Evolutionary conservation across 2,888 invertebrate species (phyloP), one percentile per base, ranked within the genome.

Genomic region (Drosophila glabriapex): DNA sequence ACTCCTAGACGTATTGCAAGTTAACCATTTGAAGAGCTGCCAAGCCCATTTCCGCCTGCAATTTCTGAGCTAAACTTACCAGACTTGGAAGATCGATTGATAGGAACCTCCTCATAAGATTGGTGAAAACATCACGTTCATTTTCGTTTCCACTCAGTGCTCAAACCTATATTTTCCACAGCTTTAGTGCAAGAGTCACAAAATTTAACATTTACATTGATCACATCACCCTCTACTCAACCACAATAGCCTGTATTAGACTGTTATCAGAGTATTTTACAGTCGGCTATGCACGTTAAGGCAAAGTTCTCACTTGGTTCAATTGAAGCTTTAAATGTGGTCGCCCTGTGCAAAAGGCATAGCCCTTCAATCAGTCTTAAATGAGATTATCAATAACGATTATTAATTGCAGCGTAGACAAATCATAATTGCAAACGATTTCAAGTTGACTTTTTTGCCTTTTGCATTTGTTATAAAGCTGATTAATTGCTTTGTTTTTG

Each of bases 401-500:
- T 66, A 77, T 63, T 68, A 41, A 60, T 46, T 35, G 63, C 60
- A 63, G 35, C 33, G 60, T 50, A 76, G 76, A 77, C 67, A 72
- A 72, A 78, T 76, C 68, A 72, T 59, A 78, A 78, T 78, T 78
- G 78, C 72, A 67, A 68, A 55, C 39, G 68, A 68, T n/a, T 16
- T 41, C 14, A 52, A 43, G 37, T 55, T 16, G 58, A 46, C 73
- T 67, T 82, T 77, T 73, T 61, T 58, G 75, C 67, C 60, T 65
- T 81, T 81, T 74, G 68, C 61, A 62, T 64, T 65, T 59, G 28
- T 37, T 62, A 52, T 43, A 63, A 50, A 29, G 73, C 80, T 87
- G 85, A 87, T 85, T 85, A 89, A 87, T 85, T 75, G 85, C 56
- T 80, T 85, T 85, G 78, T 85, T 85, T 68, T 79, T 77, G 65